Base-by-base conservation (phyloP, 2,888 invertebrate species). In the Labia minor region DNA sequence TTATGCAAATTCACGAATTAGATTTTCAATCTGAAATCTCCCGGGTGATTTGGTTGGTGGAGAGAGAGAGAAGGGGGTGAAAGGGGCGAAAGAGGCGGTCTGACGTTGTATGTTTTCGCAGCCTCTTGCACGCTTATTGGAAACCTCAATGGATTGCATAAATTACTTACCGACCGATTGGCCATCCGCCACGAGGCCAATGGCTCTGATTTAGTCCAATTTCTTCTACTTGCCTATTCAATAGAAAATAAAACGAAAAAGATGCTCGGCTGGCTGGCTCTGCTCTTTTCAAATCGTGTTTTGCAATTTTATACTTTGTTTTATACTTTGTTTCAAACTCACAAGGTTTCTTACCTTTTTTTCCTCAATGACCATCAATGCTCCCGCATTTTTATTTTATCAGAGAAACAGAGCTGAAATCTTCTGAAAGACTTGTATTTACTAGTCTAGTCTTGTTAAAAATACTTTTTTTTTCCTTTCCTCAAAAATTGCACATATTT, bases 1-100 rank as follows among this genome's bases (percentile, higher is more conserved):
- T 49, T 49, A 49, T 49, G 49, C 49, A 49, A 49, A 49, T 49
- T 49, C 49, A 49, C 49, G 49, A 49, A 49, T 49, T 49, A 49
- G 49, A 49, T 49, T 49, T 49, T 49, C 49, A 49, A 49, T 49
- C 49, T 49, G 49, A 14, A 49, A 49, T 49, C 49, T 49, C 49
- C 49, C 49, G 49, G n/a, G 49, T 49, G 49, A 49, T 14, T 49
- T 49, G 26, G 26, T 26, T 26, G 26, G 4, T 26, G 26, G 26
- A 26, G 26, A 26, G 26, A n/a, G n/a, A n/a, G n/a, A n/a, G n/a
- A n/a, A n/a, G n/a, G n/a, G n/a, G n/a, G n/a, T n/a, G n/a, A n/a
- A n/a, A n/a, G n/a, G n/a, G n/a, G n/a, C n/a, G n/a, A n/a, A n/a
- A n/a, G n/a, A n/a, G n/a, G n/a, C n/a, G n/a, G n/a, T n/a, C n/a